Evolutionary conservation across 1,140 invertebrate species (phyloP).

Genomic region (Caenorhabditis latens): DNA sequence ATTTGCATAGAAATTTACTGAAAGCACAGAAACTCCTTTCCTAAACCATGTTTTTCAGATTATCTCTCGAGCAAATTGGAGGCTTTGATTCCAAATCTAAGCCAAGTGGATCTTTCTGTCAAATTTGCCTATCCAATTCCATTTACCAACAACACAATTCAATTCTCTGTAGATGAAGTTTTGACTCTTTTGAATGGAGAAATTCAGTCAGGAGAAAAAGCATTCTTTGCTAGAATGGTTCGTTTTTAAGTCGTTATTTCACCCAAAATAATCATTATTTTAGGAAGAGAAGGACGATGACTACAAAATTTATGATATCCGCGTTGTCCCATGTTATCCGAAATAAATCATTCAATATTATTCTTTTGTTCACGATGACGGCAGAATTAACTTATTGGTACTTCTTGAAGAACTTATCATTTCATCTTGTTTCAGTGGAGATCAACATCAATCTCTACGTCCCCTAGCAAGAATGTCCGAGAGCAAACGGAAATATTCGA

Average conservation of each 20-base stretch:
- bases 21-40: not conserved
- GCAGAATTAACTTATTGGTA: too few relatives aligned
- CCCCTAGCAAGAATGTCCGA: too few relatives aligned
- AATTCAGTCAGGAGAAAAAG: conserved; percentile 21
- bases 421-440: too few relatives aligned
- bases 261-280: not conserved
- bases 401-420: too few relatives aligned
- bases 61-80: conserved; percentile 12
- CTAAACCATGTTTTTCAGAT: not conserved
- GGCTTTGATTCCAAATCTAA: conserved; percentile 11
- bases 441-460: too few relatives aligned
- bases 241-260: not conserved
- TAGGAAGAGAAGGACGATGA: not conserved
- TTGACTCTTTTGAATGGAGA: conserved; percentile 14
- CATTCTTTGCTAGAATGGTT: conserved; percentile 29
- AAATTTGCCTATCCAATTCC: conserved; percentile 34
- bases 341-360: not conserved
- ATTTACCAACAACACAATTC: conserved; percentile 16
- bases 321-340: not conserved
- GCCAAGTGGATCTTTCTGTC: not conserved
- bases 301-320: conserved; percentile 30
- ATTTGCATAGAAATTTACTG: too few relatives aligned
- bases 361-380: too few relatives aligned
- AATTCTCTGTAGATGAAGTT: conserved; percentile 21
- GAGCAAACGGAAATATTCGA: not conserved